Base-by-base conservation (phyloP, 64 coral and sea anemone species). In the Dendronephthya gigantea region DNA sequence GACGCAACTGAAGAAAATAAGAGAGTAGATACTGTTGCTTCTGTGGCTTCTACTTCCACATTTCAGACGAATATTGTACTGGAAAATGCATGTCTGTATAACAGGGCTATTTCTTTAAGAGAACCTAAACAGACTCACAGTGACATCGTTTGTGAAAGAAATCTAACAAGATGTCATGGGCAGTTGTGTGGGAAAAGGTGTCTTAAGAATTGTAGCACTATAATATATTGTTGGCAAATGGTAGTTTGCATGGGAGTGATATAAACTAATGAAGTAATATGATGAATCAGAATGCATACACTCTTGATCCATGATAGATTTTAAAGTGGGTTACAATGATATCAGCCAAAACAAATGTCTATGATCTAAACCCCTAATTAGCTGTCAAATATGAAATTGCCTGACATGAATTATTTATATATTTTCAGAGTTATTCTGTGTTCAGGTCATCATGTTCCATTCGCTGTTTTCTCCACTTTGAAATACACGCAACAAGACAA, bases 401-500 rank as follows among this genome's bases (percentile, higher is more conserved):
- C 82, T 17, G 41, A 45, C 41, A 45, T 62, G 8, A 22, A 1
- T 38, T 32, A 14, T 68, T 22, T 83, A 35, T 86, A 2, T 58
- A 10, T 13, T 90, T 86, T 38, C 83, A 97, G 94, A 31, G 88
- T 97, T 66, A 81, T 97, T 50, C 58, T 97, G 70, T 92, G 94
- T 93, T 89, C 91, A 39, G 66, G 68, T 15, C 91, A 92, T n/a
- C 86, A 85, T 68, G 89, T 92, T 45, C 94, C 94, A 17, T 86
- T 86, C 36, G 59, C 90, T 19, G 92, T 89, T 9, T 97, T 93
- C 38, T 97, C 94, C 74, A 86, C 92, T 2, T 86, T 97, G 23
- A 93, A 83, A 84, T 97, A 97, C 84, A 79, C 4, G 10, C 94
- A 97, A 50, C 90, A 91, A 16, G 89, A 97, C 25, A 84, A 88